phyloP scores from a whole-genome alignment of 2,797 vertebrate genomes.

The Oreonectes daqikongensis region DNA sequence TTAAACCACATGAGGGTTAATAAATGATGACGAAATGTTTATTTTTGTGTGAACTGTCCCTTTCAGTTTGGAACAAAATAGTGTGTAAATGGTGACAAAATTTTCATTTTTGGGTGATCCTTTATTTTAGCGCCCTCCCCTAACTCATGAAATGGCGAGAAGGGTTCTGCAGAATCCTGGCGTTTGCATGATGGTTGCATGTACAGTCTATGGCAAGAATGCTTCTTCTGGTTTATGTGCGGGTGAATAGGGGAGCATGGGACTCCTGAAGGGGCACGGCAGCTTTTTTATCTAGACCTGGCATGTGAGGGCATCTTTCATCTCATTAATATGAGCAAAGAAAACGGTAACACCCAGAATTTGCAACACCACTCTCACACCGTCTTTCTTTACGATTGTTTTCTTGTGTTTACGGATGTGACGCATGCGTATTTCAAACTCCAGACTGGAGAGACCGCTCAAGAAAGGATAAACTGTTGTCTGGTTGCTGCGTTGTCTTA shows the following conservation, averaged over 20 bases:
- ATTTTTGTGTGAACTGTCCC: too few species aligned
- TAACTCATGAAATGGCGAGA: not conserved
- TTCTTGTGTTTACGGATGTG: slow-evolving; percentile 16
- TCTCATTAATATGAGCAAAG: not conserved
- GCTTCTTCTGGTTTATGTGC: not conserved
- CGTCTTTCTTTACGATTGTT: not conserved
- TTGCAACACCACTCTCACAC: not conserved
- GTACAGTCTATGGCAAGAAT: slow-evolving; percentile 13
- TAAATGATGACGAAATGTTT: too few species aligned
- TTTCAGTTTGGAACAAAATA: too few species aligned
- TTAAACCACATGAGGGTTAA: too few species aligned
- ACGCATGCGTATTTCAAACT: slow-evolving; percentile 39
- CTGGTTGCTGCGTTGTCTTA: slow-evolving; percentile 12
- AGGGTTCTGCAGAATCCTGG: slow-evolving; percentile 27
- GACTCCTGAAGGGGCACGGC: not conserved
- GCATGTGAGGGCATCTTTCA: slow-evolving; percentile 35
- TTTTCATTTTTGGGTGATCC: slow-evolving; percentile 2
- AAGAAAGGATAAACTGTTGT: not conserved
- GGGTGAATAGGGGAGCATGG: not conserved
- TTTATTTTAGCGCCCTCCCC: not conserved
- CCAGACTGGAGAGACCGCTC: slow-evolving; percentile 35
- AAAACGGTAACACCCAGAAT: not conserved
- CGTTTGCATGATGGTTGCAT: slow-evolving; percentile 47
- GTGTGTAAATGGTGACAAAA: not conserved
- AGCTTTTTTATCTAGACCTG: slow-evolving; percentile 10